Conservation (phyloP, 2,797 vertebrate species). For the Taeniopygia guttata region DNA sequence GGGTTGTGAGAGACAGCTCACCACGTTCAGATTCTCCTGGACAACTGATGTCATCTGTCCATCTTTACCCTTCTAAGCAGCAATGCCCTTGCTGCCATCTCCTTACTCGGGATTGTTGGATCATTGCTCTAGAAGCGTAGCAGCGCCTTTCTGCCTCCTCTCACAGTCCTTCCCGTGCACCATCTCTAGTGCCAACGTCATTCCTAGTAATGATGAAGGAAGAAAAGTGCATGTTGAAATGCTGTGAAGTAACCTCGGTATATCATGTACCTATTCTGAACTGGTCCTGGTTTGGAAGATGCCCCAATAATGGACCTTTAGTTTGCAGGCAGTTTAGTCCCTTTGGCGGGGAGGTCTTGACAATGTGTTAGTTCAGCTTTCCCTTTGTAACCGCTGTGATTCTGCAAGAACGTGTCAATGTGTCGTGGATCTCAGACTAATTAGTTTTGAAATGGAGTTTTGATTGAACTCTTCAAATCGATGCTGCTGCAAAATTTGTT, state of each 20-base stretch:
- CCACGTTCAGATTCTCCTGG: background rate
- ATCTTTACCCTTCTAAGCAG: background rate
- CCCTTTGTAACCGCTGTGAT: slow-evolving; percentile 78
- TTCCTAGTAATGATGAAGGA: background rate
- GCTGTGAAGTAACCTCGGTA: background rate
- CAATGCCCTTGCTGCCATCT: background rate
- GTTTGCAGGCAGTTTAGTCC: slow-evolving; percentile 49
- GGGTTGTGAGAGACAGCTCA: background rate
- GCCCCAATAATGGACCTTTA: background rate
- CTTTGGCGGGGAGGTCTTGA: slow-evolving; percentile 69
- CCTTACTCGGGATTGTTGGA: background rate
- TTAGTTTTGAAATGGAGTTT: slow-evolving; percentile 99
- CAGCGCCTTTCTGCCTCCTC: background rate
- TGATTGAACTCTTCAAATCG: slow-evolving; percentile 99
- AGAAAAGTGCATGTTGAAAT: background rate
- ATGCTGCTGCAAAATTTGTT: slow-evolving; percentile 98
- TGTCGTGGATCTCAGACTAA: slow-evolving; percentile 97
- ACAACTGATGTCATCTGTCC: background rate
- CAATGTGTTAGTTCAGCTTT: slow-evolving; percentile 76
- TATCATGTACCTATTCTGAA: background rate
- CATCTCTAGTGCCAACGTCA: background rate
- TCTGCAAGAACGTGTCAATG: slow-evolving; percentile 88
- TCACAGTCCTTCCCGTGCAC: background rate
- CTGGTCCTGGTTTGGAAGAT: slow-evolving; percentile 13
- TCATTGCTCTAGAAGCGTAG: background rate